phyloP scores from a whole-genome alignment of 2,797 vertebrate species.

The Clarias fuscus region DNA sequence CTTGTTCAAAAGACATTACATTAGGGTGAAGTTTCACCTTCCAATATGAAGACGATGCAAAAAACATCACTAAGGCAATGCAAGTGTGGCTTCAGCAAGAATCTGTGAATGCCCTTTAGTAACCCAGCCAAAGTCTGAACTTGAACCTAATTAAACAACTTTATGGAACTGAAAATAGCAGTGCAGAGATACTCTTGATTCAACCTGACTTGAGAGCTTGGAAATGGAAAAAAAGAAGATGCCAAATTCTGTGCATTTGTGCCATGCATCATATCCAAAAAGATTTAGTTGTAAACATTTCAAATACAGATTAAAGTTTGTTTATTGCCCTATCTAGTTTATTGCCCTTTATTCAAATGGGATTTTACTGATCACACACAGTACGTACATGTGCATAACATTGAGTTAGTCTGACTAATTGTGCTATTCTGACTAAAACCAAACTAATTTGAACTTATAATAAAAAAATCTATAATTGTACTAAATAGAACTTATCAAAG shows the following conservation, averaged over 20 bases:
- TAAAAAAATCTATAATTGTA: no score
- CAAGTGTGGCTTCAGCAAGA: background rate
- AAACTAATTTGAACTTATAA: no score
- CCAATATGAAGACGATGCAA: background rate
- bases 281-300: background rate
- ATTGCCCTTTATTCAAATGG: no score
- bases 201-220: background rate
- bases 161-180: conserved; percentile 3
- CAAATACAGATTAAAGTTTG: background rate
- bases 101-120: background rate
- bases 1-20: background rate
- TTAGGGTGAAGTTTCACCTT: background rate
- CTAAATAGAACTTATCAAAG: no score
- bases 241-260: background rate
- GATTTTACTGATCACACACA: no score
- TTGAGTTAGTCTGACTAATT: no score
- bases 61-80: background rate
- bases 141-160: background rate
- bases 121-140: background rate
- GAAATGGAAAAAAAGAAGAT: background rate
- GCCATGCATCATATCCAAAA: background rate
- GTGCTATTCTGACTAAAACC: no score
- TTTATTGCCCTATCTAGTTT: no score
- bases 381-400: no score
- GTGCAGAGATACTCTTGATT: background rate